phyloP scores from a whole-genome alignment of 2,888 invertebrate species.

The Euplagia quadripunctaria region DNA sequence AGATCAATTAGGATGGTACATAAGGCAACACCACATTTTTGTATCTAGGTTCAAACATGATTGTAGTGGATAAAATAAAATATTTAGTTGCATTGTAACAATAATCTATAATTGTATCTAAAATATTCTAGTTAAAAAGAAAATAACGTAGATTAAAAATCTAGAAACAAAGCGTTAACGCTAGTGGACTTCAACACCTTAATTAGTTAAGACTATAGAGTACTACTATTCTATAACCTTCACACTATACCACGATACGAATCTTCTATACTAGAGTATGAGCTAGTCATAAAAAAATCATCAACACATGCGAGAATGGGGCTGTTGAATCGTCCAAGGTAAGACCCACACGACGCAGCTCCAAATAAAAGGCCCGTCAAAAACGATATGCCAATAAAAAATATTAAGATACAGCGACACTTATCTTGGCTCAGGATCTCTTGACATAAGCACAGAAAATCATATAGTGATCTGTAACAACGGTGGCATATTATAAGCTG shows the following conservation, averaged over 20 bases:
- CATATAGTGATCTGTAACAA: conserved; percentile 74
- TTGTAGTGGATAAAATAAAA: background rate
- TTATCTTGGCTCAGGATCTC: conserved; percentile 66
- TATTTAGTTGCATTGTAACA: background rate
- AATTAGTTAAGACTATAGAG: background rate
- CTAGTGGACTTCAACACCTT: background rate
- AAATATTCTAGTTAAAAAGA: background rate
- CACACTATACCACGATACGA: conserved; percentile 65
- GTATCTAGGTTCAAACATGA: background rate
- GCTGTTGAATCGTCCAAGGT: conserved; percentile 74
- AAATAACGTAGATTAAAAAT: conserved; percentile 1
- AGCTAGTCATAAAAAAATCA: conserved; percentile 68
- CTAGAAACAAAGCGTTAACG: background rate
- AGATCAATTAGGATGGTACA: too few relatives aligned
- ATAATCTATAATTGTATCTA: background rate
- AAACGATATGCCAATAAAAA: conserved; percentile 60
- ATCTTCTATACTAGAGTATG: conserved; percentile 60
- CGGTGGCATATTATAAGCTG: conserved; percentile 3
- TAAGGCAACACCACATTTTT: too few relatives aligned
- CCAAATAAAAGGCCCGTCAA: conserved; percentile 72
- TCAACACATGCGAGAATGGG: conserved; percentile 77
- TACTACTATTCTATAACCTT: background rate
- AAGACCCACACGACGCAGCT: conserved; percentile 75
- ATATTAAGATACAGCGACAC: conserved; percentile 57
- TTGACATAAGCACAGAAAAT: conserved; percentile 70